These are phyloP conservation scores for Psilopogon haemacephalus DNA, from an alignment of 2,113 vertebrate species.

Conservation along the genomic window DNA sequence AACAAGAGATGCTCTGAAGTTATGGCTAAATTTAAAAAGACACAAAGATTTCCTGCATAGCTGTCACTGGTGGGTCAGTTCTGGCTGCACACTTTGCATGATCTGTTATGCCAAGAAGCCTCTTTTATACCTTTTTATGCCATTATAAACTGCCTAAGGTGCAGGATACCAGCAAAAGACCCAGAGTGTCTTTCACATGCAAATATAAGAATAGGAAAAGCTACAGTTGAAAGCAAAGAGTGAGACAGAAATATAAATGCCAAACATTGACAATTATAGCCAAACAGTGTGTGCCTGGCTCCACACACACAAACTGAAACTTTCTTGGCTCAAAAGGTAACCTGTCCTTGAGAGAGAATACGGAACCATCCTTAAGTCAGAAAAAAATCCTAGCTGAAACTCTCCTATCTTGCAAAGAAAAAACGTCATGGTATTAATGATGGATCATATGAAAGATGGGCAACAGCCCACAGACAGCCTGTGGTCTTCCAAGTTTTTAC, in stretches of 20 bases:
- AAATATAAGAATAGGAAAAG: conserved; percentile 14
- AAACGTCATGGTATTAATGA: neutral
- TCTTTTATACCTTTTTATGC: neutral
- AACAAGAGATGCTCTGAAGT: neutral
- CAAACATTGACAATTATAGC: neutral
- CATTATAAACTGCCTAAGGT: neutral
- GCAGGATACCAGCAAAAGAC: neutral
- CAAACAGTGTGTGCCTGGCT: conserved; percentile 16
- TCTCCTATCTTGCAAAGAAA: neutral
- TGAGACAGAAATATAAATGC: neutral
- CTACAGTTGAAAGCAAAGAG: neutral
- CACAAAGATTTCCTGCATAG: neutral
- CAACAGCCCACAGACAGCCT: neutral
- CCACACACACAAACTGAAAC: neutral
- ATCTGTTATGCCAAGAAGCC: neutral
- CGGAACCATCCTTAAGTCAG: neutral
- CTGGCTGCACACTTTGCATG: neutral
- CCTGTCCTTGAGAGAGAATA: neutral
- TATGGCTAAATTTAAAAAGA: neutral
- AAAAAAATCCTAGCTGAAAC: neutral
- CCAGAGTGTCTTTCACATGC: conserved; percentile 5
- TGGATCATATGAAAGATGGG: neutral
- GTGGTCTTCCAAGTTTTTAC: neutral
- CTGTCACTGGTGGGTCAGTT: neutral
- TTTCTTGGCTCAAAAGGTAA: conserved; percentile 15